Evolutionary conservation across 2,113 vertebrate genomes (phyloP).

Genomic region (Axis porcinus): DNA sequence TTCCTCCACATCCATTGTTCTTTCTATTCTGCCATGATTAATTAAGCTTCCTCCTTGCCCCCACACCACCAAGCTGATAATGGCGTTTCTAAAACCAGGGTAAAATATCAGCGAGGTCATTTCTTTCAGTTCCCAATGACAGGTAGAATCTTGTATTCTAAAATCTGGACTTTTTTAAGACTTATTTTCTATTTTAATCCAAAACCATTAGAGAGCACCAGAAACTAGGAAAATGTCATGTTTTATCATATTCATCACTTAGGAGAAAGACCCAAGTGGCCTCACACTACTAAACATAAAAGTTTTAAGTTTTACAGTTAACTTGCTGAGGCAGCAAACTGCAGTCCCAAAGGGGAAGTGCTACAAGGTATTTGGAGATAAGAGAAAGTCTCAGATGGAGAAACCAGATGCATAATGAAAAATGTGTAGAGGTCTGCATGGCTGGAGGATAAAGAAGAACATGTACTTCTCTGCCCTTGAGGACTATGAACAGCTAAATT

Average conservation of each 20-base stretch:
- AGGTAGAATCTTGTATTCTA: not conserved
- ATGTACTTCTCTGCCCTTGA: not conserved
- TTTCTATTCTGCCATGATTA: not conserved
- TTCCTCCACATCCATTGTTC: not conserved
- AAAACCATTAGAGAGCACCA: not conserved
- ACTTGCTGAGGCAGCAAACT: constrained; percentile 51
- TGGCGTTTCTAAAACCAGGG: not conserved
- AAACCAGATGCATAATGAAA: constrained; percentile 56
- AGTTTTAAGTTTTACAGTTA: constrained; percentile 23
- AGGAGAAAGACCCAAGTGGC: not conserved
- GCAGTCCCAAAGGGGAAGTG: not conserved
- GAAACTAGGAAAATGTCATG: not conserved
- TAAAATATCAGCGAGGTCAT: not conserved
- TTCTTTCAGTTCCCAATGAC: not conserved
- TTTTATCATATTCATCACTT: not conserved
- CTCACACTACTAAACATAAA: not conserved
- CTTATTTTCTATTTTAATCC: not conserved
- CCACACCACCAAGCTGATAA: not conserved
- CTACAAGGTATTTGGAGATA: constrained; percentile 45
- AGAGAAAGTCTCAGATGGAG: constrained; percentile 48
- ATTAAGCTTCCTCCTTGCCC: not conserved
- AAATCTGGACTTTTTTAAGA: not conserved
- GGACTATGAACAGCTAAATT: constrained; percentile 50
- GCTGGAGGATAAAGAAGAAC: constrained; percentile 33
- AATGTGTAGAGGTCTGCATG: constrained; percentile 8